Evolutionary conservation across 1,140 invertebrate species (phyloP), one percentile per base, ranked within the genome.

Genomic region (Aleiodes sp.): DNA sequence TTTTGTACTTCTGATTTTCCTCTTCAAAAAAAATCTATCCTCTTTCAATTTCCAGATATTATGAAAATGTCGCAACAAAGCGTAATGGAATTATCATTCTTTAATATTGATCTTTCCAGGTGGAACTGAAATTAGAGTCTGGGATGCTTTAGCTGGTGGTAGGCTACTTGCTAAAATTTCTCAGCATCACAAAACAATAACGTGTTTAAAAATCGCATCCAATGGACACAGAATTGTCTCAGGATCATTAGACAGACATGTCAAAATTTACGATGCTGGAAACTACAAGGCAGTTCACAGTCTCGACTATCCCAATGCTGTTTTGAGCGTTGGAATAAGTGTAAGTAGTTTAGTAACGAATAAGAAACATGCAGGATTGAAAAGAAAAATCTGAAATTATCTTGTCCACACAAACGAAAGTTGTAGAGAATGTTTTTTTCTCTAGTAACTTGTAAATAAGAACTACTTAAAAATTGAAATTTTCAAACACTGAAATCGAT

Each of bases 161-260:
- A 92, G 92, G 82, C 83, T 97, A 65, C 80, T 98, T 8, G 90
- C 92, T 9, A 91, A 90, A 82, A 88, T 96, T 75, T 91, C 91
- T 41, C 91, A 94, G 79, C 93, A 99, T 84, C 96, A 98, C 80
- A 99, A 99, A 88, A 97, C 96, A 1, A 91, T 99, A 1, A 98
- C 96, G 2, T 92, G 92, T 73, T 76, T 98, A 19, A 86, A 89
- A 73, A 87, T 97, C 65, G 92, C 93, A 19, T 93, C 91, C 21
- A 91, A 95, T 79, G 92, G 92, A 24, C 92, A 90, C 66, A 89
- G 94, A 76, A 86, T 99, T 35, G 79, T 99, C 71, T 98, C 96
- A 7, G 95, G 92, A 4, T 96, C 95, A 2, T 86, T 99, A 43
- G 98, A 99, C 80, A 90, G 94, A 74, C 95, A 98, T 87, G 92